phyloP scores from a whole-genome alignment of 2,113 vertebrate genomes.

The Sapajus apella region DNA sequence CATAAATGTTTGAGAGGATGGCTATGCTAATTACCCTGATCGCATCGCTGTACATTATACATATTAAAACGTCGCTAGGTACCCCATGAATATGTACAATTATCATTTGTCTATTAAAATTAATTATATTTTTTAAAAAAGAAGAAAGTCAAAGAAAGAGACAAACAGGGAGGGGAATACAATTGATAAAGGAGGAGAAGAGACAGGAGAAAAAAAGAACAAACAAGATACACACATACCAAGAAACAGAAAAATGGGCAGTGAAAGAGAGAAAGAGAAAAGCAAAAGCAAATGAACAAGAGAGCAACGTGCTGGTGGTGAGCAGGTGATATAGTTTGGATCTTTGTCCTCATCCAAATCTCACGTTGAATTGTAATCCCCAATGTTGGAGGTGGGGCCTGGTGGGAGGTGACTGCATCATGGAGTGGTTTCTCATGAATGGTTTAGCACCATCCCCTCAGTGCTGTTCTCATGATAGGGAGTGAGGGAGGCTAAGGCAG shows the following conservation, averaged over 20 bases:
- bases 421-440: no score
- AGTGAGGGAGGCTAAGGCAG: no score
- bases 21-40: not conserved
- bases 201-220: not conserved
- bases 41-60: not conserved
- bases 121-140: not conserved
- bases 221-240: not conserved
- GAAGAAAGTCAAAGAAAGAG: not conserved
- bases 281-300: not conserved
- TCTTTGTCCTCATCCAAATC: no score
- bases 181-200: not conserved
- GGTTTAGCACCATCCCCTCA: no score
- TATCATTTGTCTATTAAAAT: not conserved
- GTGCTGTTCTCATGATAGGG: no score
- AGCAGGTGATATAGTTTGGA: not conserved
- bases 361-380: no score
- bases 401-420: no score
- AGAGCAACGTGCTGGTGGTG: not conserved
- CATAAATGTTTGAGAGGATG: not conserved
- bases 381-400: no score
- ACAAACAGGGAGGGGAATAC: not conserved
- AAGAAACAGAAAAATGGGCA: not conserved
- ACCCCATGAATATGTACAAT: not conserved
- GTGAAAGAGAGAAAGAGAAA: not conserved
- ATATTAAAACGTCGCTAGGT: not conserved